These are phyloP conservation scores for Lasioglossum albipes DNA, from an alignment of 1,140 invertebrate genomes.

Conservation along the genomic window DNA sequence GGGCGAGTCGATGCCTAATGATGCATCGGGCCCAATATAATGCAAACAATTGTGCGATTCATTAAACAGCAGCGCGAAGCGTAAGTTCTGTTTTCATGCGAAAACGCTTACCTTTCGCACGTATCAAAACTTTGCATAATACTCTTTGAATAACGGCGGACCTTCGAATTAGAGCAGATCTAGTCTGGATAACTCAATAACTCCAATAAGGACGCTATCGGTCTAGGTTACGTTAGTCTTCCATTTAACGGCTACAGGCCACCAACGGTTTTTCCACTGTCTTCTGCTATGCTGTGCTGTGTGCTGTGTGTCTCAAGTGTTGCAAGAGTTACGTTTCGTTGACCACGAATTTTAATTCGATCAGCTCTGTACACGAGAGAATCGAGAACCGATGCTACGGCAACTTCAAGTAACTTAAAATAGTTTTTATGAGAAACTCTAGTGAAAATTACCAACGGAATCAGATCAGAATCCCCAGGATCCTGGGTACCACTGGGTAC, in stretches of 20 bases:
- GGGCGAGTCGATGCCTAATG: neutral
- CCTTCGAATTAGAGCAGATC: slow-evolving; percentile 55
- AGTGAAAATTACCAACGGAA: slow-evolving; percentile 51
- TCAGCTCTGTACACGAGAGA: slow-evolving; percentile 24
- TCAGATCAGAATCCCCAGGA: too few relatives aligned
- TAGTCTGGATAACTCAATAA: slow-evolving; percentile 48
- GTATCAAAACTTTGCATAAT: slow-evolving; percentile 64
- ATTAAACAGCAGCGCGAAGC: neutral
- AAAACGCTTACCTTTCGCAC: slow-evolving; percentile 40
- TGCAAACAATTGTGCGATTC: slow-evolving; percentile 10
- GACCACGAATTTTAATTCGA: slow-evolving; percentile 41
- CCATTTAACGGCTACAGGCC: slow-evolving; percentile 61
- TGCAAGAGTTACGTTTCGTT: slow-evolving; percentile 35
- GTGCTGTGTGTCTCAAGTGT: slow-evolving; percentile 30
- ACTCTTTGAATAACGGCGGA: slow-evolving; percentile 30
- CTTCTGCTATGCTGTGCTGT: slow-evolving; percentile 38
- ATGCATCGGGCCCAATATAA: slow-evolving; percentile 6
- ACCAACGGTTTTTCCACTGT: slow-evolving; percentile 63
- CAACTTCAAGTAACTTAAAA: slow-evolving; percentile 19
- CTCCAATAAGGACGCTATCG: slow-evolving; percentile 66
- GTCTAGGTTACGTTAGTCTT: slow-evolving; percentile 64
- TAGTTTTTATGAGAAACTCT: slow-evolving; percentile 29
- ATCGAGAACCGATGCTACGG: neutral
- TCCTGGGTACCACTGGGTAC: too few relatives aligned
- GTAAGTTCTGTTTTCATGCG: neutral